A percentile compares a stretch with the other conserved stretches of the same genome.
phyloP scores from a whole-genome alignment of 2,797 vertebrate genomes.

The Gephyroberyx darwinii region DNA sequence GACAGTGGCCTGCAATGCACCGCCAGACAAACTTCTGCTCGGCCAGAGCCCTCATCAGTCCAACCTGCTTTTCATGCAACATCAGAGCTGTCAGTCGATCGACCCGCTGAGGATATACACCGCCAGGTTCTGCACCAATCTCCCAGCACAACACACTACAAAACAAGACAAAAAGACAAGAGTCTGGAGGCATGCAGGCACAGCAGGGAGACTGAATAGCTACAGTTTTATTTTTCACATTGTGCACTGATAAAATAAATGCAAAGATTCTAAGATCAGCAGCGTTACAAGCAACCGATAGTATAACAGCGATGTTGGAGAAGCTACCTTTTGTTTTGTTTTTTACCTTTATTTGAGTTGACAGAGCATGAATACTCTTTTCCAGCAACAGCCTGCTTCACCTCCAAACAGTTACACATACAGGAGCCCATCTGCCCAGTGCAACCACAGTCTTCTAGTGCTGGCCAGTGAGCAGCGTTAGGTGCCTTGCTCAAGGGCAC shows the following conservation, averaged over 20 bases:
- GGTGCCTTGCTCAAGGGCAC: no score
- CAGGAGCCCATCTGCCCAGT: no score
- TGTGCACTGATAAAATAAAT: constrained; percentile 59
- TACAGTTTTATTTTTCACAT: constrained; percentile 41
- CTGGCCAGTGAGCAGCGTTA: no score
- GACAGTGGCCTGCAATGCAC: constrained; percentile 49
- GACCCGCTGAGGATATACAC: constrained; percentile 38
- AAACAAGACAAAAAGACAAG: constrained; percentile 52
- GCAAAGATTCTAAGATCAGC: constrained; percentile 64
- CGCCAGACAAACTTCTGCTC: constrained; percentile 55
- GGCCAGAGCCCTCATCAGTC: constrained; percentile 63
- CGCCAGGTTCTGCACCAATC: constrained; percentile 48
- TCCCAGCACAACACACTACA: constrained; percentile 45
- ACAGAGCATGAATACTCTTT: no score
- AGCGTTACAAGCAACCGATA: constrained; percentile 52
- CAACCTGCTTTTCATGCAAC: constrained; percentile 75
- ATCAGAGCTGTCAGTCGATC: constrained; percentile 74
- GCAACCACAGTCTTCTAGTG: no score
- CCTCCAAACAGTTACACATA: no score
- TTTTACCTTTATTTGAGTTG: no score
- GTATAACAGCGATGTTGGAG: no score
- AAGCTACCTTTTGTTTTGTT: no score
- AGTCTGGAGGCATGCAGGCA: constrained; percentile 32
- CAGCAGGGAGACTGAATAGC: constrained; percentile 34
- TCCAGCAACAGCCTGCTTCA: no score